phyloP scores from a whole-genome alignment of 1,140 invertebrate species.

The Camponotus floridanus region DNA sequence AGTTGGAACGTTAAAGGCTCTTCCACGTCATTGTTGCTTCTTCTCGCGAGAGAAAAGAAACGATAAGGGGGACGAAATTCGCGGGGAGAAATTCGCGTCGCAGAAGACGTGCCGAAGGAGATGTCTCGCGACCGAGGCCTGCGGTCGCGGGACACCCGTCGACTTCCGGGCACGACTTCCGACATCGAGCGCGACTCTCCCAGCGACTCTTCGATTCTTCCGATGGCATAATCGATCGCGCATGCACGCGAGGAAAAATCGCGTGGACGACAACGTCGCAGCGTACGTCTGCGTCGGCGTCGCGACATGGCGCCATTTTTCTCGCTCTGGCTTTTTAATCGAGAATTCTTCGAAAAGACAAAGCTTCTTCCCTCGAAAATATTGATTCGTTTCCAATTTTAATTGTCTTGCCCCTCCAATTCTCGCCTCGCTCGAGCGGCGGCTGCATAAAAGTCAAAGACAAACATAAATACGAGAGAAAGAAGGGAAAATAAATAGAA shows the following conservation, averaged over 20 bases:
- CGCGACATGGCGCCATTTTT: neutral
- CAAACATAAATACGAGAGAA: slow-evolving; percentile 66
- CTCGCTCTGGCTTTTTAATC: neutral
- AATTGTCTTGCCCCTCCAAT: neutral
- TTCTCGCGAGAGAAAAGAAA: neutral
- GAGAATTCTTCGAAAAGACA: slow-evolving; percentile 3
- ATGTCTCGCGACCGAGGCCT: slow-evolving; percentile 84
- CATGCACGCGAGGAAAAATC: neutral
- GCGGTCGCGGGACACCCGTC: slow-evolving; percentile 81
- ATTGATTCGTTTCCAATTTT: neutral
- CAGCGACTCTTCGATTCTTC: slow-evolving; percentile 6
- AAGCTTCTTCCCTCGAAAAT: too few relatives aligned
- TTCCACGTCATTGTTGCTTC: neutral
- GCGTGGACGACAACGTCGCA: slow-evolving; percentile 64
- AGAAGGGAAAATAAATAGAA: slow-evolving; percentile 23
- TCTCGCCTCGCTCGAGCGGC: slow-evolving; percentile 19
- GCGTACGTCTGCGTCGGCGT: slow-evolving; percentile 82
- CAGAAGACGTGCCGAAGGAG: slow-evolving; percentile 73
- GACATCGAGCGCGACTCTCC: slow-evolving; percentile 64
- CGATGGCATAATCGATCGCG: neutral
- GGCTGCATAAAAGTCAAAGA: slow-evolving; percentile 59
- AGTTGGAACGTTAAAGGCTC: neutral
- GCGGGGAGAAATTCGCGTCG: slow-evolving; percentile 60
- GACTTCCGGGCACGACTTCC: slow-evolving; percentile 69
- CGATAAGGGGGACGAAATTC: neutral